Conservation (phyloP, 2,113 vertebrate species). For the Ictalurus punctatus region DNA sequence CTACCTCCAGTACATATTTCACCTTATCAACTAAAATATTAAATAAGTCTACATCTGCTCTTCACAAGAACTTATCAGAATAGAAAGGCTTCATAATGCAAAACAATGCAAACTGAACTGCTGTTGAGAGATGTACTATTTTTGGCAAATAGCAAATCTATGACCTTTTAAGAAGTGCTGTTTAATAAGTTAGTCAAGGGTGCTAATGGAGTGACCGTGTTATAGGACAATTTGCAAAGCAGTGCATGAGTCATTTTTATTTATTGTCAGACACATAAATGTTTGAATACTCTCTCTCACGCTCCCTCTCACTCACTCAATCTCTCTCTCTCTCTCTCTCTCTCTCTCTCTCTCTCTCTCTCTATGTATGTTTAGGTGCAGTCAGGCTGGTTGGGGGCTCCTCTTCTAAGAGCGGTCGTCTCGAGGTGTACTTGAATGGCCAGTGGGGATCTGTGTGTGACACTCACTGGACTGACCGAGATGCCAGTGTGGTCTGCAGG, state of each 20-base stretch:
- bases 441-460: conserved; percentile 86
- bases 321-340: neutral
- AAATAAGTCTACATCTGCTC: neutral
- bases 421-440: conserved; percentile 82
- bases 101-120: neutral
- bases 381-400: conserved; percentile 76
- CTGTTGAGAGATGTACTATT: neutral
- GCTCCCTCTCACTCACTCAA: neutral
- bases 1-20: neutral
- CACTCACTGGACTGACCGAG: conserved; percentile 83
- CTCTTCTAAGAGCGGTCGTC: conserved; percentile 64
- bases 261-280: neutral
- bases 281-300: neutral
- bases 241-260: neutral
- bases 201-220: neutral
- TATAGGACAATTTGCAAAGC: neutral
- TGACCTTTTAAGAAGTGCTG: neutral
- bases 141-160: neutral
- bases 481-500: conserved; percentile 87
- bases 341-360: neutral
- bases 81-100: neutral
- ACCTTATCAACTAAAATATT: neutral
- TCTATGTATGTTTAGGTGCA: conserved; percentile 69
- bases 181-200: neutral
- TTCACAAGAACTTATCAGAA: neutral